Percentiles rank a stretch among this genome's conserved stretches.
These are phyloP conservation scores for Thinocorus orbignyianus DNA, from an alignment of 2,113 vertebrate genomes.

Conservation along the genomic window DNA sequence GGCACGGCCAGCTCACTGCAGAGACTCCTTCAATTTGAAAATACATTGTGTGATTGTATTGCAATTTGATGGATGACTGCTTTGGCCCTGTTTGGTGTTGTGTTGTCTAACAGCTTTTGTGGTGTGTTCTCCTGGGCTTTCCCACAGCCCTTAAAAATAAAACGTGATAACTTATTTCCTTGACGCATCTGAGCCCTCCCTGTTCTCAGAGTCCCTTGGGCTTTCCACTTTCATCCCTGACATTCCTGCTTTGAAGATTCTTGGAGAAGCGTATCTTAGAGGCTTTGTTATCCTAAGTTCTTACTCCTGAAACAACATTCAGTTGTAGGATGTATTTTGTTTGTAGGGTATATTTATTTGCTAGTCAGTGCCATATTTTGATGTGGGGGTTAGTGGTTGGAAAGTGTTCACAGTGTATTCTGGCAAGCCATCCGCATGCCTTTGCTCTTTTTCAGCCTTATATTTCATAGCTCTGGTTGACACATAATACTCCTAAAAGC, in stretches of 20 bases:
- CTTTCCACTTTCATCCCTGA: constrained; percentile 41
- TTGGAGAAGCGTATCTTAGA: neutral
- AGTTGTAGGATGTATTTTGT: neutral
- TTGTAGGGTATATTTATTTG: constrained; percentile 26
- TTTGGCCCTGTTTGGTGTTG: neutral
- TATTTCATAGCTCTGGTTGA: neutral
- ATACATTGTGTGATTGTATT: accelerated
- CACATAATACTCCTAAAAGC: neutral
- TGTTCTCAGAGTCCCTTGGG: constrained; percentile 19
- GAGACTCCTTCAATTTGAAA: neutral
- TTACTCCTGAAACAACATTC: constrained; percentile 35
- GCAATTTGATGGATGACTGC: neutral
- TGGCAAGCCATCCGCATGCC: neutral
- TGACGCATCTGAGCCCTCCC: neutral
- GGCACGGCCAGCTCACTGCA: neutral
- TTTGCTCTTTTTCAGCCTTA: neutral
- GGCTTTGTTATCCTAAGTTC: constrained; percentile 10
- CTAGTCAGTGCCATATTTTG: neutral
- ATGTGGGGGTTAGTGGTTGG: neutral
- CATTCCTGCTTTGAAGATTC: constrained; percentile 30
- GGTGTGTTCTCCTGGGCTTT: neutral
- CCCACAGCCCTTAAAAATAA: constrained; percentile 30
- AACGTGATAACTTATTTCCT: neutral
- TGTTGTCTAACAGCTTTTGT: neutral
- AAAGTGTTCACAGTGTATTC: neutral